Evolutionary conservation across 2,113 vertebrate genomes (phyloP).

Genomic region (Myotis davidii): DNA sequence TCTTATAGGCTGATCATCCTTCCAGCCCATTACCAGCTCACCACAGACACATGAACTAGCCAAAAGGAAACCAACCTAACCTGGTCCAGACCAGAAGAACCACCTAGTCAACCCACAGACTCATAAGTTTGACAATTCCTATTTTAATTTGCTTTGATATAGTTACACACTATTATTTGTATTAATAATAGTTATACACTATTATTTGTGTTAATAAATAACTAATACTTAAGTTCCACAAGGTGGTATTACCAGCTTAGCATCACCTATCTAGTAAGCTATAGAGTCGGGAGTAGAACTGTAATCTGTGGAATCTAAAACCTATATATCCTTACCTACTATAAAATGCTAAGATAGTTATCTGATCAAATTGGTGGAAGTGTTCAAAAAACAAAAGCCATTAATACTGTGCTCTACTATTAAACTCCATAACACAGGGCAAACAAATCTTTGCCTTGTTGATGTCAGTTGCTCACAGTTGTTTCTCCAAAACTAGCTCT

Average conservation of each 20-base stretch:
- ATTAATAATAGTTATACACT: not conserved
- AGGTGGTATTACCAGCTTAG: not conserved
- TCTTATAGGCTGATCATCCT: too few relatives aligned
- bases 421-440: not conserved
- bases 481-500: slow-evolving; percentile 21
- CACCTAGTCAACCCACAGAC: not conserved
- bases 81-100: not conserved
- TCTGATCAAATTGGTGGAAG: not conserved
- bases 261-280: not conserved
- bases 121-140: not conserved
- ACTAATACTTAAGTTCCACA: not conserved
- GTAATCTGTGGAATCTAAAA: not conserved
- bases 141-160: not conserved
- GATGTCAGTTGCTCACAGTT: not conserved
- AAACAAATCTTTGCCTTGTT: not conserved
- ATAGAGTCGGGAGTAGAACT: not conserved
- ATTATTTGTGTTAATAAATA: not conserved
- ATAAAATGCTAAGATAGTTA: not conserved
- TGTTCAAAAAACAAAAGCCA: not conserved
- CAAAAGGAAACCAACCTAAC: not conserved
- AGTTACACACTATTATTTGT: not conserved
- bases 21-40: not conserved
- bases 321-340: not conserved
- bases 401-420: not conserved
- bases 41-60: not conserved